phyloP scores from a whole-genome alignment of 2,113 vertebrate genomes.

The Diglossa brunneiventris region DNA sequence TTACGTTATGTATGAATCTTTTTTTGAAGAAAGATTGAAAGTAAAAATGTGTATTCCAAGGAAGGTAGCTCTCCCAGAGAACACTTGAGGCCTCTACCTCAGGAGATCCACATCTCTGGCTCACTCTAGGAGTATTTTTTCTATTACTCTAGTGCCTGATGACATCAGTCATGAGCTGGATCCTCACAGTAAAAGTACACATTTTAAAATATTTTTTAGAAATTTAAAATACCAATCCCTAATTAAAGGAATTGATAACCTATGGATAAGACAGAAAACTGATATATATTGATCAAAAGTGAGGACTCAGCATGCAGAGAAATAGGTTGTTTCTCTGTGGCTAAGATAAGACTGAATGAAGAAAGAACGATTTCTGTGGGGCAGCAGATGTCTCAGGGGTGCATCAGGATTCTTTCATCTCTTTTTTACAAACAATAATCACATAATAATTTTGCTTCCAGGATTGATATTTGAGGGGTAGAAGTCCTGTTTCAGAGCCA shows the following conservation, averaged over 20 bases:
- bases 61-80: background rate
- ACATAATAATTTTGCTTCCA: background rate
- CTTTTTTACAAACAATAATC: background rate
- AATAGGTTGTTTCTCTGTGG: background rate
- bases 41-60: background rate
- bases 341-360: background rate
- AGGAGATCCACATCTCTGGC: background rate
- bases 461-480: background rate
- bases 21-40: background rate
- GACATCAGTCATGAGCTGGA: background rate
- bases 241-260: background rate
- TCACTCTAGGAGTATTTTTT: background rate
- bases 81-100: background rate
- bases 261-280: background rate
- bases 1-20: accelerated
- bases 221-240: accelerated
- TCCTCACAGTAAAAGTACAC: background rate
- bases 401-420: background rate
- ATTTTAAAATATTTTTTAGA: background rate
- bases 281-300: background rate
- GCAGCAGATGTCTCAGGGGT: accelerated
- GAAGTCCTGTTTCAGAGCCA: background rate
- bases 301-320: background rate
- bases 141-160: background rate
- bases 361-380: background rate